Conservation (phyloP, 2,797 vertebrate species). For the Chromis chromis region DNA sequence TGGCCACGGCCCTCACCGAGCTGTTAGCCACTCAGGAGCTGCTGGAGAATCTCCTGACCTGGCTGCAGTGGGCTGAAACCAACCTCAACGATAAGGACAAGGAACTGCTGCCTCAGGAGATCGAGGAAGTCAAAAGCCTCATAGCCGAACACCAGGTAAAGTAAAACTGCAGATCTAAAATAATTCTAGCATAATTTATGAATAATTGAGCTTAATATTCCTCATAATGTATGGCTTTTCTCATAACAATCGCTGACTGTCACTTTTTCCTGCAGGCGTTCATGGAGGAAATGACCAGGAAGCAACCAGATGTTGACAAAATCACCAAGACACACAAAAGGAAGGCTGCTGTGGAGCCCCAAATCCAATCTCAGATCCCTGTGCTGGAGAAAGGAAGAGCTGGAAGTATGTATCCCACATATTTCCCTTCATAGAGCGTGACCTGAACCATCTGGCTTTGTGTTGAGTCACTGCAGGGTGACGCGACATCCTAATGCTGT, state of each 20-base stretch:
- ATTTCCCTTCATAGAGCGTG: constrained; percentile 37
- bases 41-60: constrained; percentile 92
- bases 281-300: constrained; percentile 99
- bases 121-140: constrained; percentile 94
- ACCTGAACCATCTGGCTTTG: constrained; percentile 72
- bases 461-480: constrained; percentile 64
- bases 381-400: constrained; percentile 92
- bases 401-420: constrained; percentile 87
- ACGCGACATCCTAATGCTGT: constrained; percentile 58
- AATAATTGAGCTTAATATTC: background rate
- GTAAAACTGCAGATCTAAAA: background rate
- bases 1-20: constrained; percentile 90
- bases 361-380: constrained; percentile 96
- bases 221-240: background rate
- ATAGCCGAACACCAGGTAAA: constrained; percentile 96
- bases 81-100: constrained; percentile 94
- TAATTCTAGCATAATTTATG: background rate
- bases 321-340: constrained; percentile 99
- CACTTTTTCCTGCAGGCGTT: constrained; percentile 86
- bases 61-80: constrained; percentile 97
- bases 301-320: constrained; percentile 99
- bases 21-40: constrained; percentile 92
- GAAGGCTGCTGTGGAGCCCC: constrained; percentile 89
- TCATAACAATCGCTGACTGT: constrained; percentile 8
- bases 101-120: constrained; percentile 92